phyloP scores from a whole-genome alignment of 2,888 invertebrate species.

The Slavum lentiscoides region DNA sequence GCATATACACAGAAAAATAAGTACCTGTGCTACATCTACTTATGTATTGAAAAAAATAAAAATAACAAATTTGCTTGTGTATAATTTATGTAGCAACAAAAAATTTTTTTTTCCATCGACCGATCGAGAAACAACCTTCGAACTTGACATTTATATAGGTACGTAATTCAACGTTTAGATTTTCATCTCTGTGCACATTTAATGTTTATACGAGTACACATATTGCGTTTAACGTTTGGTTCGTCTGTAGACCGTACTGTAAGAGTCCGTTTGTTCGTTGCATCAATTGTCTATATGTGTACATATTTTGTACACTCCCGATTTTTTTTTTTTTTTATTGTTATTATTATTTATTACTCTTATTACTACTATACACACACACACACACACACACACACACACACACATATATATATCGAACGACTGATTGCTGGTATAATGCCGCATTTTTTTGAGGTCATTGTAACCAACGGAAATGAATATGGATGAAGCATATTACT shows the following conservation, averaged over 20 bases:
- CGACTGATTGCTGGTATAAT: background rate
- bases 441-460: slow-evolving; percentile 24
- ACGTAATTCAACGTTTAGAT: slow-evolving; percentile 49
- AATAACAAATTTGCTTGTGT: slow-evolving; percentile 43
- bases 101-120: slow-evolving; percentile 29
- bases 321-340: slow-evolving; percentile 23
- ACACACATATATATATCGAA: background rate
- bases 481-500: background rate
- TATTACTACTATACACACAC: background rate
- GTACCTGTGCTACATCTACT: slow-evolving; percentile 28
- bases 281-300: background rate
- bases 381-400: too few species aligned
- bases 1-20: slow-evolving; percentile 35
- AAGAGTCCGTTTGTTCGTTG: too few species aligned
- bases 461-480: slow-evolving; percentile 6
- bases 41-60: slow-evolving; percentile 46
- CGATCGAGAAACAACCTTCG: slow-evolving; percentile 46
- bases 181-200: slow-evolving; percentile 27
- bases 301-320: background rate
- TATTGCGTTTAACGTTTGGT: slow-evolving; percentile 24
- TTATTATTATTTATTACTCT: background rate
- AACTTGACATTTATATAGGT: slow-evolving; percentile 51
- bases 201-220: background rate
- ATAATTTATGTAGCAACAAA: slow-evolving; percentile 44
- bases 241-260: background rate